Evolutionary conservation across 2,888 invertebrate species (phyloP).

Genomic region (Hydropsyche betteni): DNA sequence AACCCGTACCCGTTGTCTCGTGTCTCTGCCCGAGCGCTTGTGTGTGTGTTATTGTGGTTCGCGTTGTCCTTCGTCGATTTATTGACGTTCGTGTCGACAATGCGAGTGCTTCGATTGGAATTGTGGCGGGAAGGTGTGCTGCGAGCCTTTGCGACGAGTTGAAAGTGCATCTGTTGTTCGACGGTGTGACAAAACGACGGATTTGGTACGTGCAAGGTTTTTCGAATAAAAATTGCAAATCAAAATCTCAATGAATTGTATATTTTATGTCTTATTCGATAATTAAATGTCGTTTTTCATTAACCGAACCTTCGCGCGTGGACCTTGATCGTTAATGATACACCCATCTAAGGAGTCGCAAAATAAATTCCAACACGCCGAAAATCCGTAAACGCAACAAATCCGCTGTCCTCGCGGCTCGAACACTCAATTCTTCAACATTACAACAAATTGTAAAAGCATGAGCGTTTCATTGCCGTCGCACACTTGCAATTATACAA

Average conservation of each 20-base stretch:
- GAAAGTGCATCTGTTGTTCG: neutral
- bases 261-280: neutral
- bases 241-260: too few species aligned
- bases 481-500: too few species aligned
- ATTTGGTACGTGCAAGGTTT: neutral
- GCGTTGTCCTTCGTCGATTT: conserved; percentile 14
- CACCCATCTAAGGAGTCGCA: too few species aligned
- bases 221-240: too few species aligned
- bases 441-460: too few species aligned
- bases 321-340: too few species aligned
- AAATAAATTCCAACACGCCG: too few species aligned
- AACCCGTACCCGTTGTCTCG: conserved; percentile 6
- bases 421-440: too few species aligned
- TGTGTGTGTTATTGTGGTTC: neutral
- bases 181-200: neutral
- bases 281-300: neutral
- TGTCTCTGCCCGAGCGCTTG: neutral
- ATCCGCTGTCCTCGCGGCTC: too few species aligned
- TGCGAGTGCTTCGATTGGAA: neutral
- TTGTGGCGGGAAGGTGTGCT: conserved; percentile 2
- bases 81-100: conserved; percentile 21
- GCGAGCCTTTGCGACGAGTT: neutral
- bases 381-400: too few species aligned
- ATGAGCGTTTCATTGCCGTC: too few species aligned
- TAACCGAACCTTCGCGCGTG: too few species aligned